Conservation (phyloP, 2,797 vertebrate genomes). For the Cossypha dichroa region DNA sequence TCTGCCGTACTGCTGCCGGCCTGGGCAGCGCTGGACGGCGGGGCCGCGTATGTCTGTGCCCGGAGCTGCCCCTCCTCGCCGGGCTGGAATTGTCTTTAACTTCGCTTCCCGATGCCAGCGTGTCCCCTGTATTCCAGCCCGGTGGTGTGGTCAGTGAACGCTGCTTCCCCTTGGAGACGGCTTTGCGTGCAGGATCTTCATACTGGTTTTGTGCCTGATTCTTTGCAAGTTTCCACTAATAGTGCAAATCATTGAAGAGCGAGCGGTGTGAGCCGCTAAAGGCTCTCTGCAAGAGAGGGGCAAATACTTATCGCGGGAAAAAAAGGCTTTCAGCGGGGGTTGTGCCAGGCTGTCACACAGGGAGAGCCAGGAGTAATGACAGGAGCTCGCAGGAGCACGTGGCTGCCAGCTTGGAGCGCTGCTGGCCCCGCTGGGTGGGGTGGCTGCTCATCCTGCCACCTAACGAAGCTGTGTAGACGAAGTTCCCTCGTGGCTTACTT, state of each 20-base stretch:
- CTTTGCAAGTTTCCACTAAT: neutral
- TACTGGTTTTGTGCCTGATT: neutral
- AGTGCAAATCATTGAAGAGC: rapidly evolving
- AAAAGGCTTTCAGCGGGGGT: rapidly evolving
- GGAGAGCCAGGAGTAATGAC: rapidly evolving
- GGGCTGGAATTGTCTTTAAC: neutral
- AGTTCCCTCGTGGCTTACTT: neutral
- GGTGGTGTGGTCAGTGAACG: rapidly evolving
- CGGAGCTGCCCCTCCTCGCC: neutral
- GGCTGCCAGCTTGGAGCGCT: neutral
- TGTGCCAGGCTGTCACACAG: neutral
- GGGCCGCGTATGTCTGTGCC: neutral
- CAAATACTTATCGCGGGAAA: neutral
- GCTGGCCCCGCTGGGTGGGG: neutral
- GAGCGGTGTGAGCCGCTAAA: neutral
- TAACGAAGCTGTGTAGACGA: rapidly evolving
- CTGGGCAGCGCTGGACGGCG: neutral
- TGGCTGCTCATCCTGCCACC: neutral
- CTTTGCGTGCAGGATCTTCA: neutral
- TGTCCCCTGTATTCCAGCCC: rapidly evolving
- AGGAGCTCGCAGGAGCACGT: neutral
- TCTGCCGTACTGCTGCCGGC: neutral
- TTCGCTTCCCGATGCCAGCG: neutral
- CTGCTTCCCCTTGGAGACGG: neutral
- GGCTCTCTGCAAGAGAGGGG: rapidly evolving